Evolutionary conservation across 2,113 vertebrate species (phyloP), one percentile per base, ranked within the genome.

Genomic region (Scomber scombrus): DNA sequence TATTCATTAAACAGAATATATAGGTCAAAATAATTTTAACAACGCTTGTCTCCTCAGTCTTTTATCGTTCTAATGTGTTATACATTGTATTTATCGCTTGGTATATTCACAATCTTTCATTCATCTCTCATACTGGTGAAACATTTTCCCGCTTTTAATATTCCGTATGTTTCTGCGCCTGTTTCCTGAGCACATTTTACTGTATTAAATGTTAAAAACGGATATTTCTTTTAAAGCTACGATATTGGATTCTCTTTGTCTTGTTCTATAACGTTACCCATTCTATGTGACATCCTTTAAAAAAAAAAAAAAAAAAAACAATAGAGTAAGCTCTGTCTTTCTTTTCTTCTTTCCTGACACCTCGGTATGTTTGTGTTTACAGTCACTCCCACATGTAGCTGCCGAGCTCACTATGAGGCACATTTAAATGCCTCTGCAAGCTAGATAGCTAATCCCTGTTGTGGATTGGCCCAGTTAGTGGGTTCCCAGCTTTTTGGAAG

Each of bases 391-490:
- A 85, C 86, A 82, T 82, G 68, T 81, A 89, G 78, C 68, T 26
- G 26, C 66, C 16, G 86, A 10, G 77, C 86, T 85, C 40, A 60
- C 87, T 82, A 54, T 78, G 82, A 85, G 78, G 78, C 86, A 78
- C 76, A 85, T 87, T 82, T 88, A 91, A 88, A 89, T 90, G 85
- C 87, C 86, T 88, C 83, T 88, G 87, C 87, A 91, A 26, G 93
- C 80, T 54, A 65, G 69, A 87, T 73, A 71, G 85, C 83, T 91
- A 92, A 92, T 93, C 92, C 93, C 92, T 89, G 88, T 91, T 90
- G 92, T 92, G 93, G 87, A 89, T 89, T 93, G 92, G 92, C 93
- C 93, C 89, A 92, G 87, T 93, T 94, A 85, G 86, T 85, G 78
- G 82, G 82, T 78, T 88, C 88, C 83, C 83, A 80, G 81, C 80